These are phyloP conservation scores for Xenops minutus DNA, from an alignment of 2,797 vertebrate genomes.

Conservation along the genomic window DNA sequence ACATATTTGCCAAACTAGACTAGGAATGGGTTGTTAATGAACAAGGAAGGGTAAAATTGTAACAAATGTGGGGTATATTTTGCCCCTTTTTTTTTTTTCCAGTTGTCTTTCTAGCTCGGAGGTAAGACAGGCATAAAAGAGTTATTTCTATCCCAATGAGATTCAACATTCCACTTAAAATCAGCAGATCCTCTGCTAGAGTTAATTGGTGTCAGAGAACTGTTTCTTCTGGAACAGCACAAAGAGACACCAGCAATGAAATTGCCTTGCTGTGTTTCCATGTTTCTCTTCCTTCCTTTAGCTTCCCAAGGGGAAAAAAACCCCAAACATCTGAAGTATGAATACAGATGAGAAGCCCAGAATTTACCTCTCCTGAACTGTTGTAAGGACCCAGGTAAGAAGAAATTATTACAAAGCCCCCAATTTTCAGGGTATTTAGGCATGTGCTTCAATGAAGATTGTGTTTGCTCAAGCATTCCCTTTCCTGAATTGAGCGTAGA, in stretches of 20 bases:
- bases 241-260: not conserved
- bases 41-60: not conserved
- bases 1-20: not conserved
- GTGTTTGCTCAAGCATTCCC: not conserved
- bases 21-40: not conserved
- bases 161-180: conserved; percentile 27
- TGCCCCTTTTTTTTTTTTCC: not conserved
- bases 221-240: not conserved
- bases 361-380: not conserved
- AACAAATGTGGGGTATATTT: not conserved
- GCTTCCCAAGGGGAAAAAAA: not conserved
- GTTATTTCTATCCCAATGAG: not conserved
- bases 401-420: not conserved
- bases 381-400: not conserved
- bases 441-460: not conserved
- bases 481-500: not conserved
- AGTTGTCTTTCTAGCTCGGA: not conserved
- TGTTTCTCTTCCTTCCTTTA: not conserved
- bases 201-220: conserved; percentile 17
- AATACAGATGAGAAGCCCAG: not conserved
- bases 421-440: not conserved
- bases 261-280: not conserved
- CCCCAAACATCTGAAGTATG: no score
- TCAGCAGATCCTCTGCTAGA: not conserved
- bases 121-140: not conserved